Conservation (phyloP, 2,888 invertebrate genomes). For the Sphinx pinastri region DNA sequence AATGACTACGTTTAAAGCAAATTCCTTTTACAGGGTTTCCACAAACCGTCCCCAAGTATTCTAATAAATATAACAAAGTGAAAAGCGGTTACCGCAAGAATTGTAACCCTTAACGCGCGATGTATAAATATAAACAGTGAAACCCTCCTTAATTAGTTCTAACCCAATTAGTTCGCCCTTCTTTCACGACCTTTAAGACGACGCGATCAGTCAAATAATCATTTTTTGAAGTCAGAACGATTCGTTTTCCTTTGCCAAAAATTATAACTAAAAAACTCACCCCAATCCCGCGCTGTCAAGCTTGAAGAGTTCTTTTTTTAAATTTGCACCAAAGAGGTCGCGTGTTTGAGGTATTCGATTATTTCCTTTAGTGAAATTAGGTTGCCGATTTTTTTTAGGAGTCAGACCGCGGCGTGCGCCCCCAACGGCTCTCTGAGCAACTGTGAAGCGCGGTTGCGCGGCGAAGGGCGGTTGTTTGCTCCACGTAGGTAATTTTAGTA, state of each 20-base stretch:
- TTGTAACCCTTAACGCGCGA: slow-evolving; percentile 15
- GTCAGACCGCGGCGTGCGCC: slow-evolving; percentile 53
- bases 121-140: slow-evolving; percentile 58
- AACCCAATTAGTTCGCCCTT: slow-evolving; percentile 70
- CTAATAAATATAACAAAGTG: slow-evolving; percentile 9
- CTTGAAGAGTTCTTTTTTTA: not conserved
- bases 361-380: not conserved
- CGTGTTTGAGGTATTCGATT: not conserved
- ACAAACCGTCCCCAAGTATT: slow-evolving; percentile 13
- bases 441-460: slow-evolving; percentile 49
- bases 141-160: slow-evolving; percentile 72
- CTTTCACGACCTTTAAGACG: slow-evolving; percentile 50
- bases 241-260: slow-evolving; percentile 15
- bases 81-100: not conserved
- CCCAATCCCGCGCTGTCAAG: slow-evolving; percentile 19
- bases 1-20: not conserved
- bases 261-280: slow-evolving; percentile 11
- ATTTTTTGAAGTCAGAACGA: not conserved
- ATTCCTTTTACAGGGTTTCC: not conserved
- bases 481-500: slow-evolving; percentile 20
- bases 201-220: slow-evolving; percentile 15
- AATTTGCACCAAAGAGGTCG: not conserved
- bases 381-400: slow-evolving; percentile 6
- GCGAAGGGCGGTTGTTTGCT: slow-evolving; percentile 28
- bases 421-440: slow-evolving; percentile 51